phyloP scores from a whole-genome alignment of 1,140 invertebrate species.

The Papilio helenus region DNA sequence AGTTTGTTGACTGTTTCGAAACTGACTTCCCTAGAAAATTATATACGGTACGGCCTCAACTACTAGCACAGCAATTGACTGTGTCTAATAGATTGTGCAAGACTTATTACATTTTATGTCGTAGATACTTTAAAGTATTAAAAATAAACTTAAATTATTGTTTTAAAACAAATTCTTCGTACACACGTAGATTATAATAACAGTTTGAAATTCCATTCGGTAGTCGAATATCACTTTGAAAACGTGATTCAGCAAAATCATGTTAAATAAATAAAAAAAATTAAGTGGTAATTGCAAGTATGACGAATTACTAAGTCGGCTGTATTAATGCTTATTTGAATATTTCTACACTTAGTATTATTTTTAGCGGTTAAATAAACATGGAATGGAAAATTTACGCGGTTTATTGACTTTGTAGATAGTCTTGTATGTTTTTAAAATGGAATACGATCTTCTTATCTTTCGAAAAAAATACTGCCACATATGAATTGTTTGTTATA shows the following conservation, averaged over 20 bases:
- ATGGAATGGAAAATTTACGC: slow-evolving; percentile 36
- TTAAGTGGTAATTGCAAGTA: slow-evolving; percentile 27
- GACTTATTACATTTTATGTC: slow-evolving; percentile 26
- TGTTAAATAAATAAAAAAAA: slow-evolving; percentile 7
- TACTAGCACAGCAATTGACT: slow-evolving; percentile 24
- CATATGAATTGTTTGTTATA: slow-evolving; percentile 29
- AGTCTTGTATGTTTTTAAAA: slow-evolving; percentile 30
- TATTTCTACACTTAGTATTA: slow-evolving; percentile 21
- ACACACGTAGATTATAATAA: background rate
- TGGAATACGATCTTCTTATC: slow-evolving; percentile 14
- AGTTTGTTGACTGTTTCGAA: slow-evolving; percentile 32
- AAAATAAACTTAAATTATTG: background rate
- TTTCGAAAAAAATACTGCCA: slow-evolving; percentile 27
- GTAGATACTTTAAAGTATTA: background rate
- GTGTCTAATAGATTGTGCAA: slow-evolving; percentile 37
- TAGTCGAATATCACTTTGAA: background rate
- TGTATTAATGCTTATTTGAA: slow-evolving; percentile 18
- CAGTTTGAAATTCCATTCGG: slow-evolving; percentile 8
- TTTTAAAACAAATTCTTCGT: slow-evolving; percentile 19
- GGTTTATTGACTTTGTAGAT: slow-evolving; percentile 30
- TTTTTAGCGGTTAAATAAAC: slow-evolving; percentile 39
- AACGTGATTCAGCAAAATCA: slow-evolving; percentile 7
- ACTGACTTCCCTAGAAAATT: slow-evolving; percentile 34
- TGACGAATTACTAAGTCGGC: slow-evolving; percentile 26
- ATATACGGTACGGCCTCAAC: slow-evolving; percentile 4